Evolutionary conservation across 2,797 vertebrate species (phyloP).

Genomic region (Leuciscus waleckii): DNA sequence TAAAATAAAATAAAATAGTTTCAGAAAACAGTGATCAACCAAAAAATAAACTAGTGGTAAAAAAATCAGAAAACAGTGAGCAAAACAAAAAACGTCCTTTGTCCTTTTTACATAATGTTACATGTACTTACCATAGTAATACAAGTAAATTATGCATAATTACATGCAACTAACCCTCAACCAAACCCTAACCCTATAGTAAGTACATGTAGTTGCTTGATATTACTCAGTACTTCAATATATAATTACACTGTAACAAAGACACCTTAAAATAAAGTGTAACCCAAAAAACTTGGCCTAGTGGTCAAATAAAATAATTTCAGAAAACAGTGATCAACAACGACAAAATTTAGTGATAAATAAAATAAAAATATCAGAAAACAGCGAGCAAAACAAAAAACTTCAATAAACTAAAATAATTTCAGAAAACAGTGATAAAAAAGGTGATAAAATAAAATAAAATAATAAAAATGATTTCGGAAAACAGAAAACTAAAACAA

Average conservation of each 20-base stretch:
- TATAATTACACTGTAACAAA: no score
- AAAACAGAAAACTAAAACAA: not conserved
- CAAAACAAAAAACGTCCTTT: not conserved
- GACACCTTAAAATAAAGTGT: no score
- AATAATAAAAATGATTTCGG: not conserved
- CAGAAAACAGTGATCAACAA: not conserved
- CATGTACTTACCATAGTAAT: no score
- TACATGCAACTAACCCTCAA: no score
- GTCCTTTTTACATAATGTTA: no score
- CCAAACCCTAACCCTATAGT: no score
- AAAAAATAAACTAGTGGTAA: not conserved
- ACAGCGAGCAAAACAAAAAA: not conserved
- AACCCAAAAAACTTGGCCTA: not conserved
- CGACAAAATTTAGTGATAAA: not conserved
- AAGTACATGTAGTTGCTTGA: no score
- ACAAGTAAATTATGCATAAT: no score
- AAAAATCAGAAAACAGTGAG: not conserved
- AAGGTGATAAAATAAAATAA: not conserved
- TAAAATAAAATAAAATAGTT: not conserved
- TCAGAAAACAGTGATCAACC: not conserved
- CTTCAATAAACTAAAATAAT: no score
- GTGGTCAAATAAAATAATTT: not conserved
- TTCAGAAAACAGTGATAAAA: not conserved
- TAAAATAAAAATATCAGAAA: not conserved
- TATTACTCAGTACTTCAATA: no score